Evolutionary conservation across 2,888 invertebrate species (phyloP).

Genomic region (Nomada fabriciana): DNA sequence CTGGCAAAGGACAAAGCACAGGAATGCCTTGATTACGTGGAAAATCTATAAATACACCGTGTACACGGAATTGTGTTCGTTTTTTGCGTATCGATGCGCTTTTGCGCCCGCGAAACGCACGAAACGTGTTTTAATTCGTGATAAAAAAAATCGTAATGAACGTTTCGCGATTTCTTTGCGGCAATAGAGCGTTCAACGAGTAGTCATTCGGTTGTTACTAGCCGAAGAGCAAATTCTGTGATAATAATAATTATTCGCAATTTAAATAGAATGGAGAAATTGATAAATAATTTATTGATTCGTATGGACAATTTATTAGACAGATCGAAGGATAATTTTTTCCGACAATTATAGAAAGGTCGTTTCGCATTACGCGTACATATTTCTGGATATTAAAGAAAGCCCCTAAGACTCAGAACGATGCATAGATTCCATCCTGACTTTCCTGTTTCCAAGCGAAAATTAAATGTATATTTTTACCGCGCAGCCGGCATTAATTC

Average conservation of each 20-base stretch:
- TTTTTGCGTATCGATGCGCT: constrained; percentile 23
- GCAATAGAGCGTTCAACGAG: too few relatives aligned
- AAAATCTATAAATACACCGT: constrained; percentile 52
- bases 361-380: too few relatives aligned
- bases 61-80: constrained; percentile 23
- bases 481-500: constrained; percentile 2
- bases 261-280: too few relatives aligned
- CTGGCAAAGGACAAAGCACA: constrained; percentile 45
- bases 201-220: too few relatives aligned
- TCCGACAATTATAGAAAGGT: too few relatives aligned
- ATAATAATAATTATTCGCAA: too few relatives aligned
- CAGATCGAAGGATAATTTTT: too few relatives aligned
- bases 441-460: background rate
- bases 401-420: background rate
- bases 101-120: constrained; percentile 11
- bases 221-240: too few relatives aligned
- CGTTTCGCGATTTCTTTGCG: too few relatives aligned
- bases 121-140: constrained; percentile 20
- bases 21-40: constrained; percentile 46
- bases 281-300: too few relatives aligned
- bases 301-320: too few relatives aligned
- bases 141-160: too few relatives aligned
- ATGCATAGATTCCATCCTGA: background rate
- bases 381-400: background rate
- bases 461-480: background rate